Conservation (phyloP, 2,797 vertebrate genomes). For the Galaxias olidus region DNA sequence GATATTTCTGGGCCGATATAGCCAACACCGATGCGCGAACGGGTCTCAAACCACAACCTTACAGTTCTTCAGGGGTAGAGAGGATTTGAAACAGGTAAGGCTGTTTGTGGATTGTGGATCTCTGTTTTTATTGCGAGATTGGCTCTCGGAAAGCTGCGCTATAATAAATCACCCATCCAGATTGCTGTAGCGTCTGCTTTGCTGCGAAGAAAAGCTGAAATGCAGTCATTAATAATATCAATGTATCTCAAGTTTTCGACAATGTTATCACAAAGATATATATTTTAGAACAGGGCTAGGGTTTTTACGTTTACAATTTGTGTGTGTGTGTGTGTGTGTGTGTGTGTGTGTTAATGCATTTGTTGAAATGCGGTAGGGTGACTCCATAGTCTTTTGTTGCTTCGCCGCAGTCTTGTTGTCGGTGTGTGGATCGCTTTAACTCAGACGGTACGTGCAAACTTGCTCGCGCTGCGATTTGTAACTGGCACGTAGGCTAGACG, state of each 20-base stretch:
- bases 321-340: neutral
- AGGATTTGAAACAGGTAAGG: conserved; percentile 63
- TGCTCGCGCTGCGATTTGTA: conserved; percentile 66
- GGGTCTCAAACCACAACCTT: conserved; percentile 59
- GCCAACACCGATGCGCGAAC: conserved; percentile 63
- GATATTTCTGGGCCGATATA: conserved; percentile 33
- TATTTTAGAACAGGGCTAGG: too few relatives aligned
- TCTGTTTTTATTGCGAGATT: conserved; percentile 4
- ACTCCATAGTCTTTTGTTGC: conserved; percentile 42
- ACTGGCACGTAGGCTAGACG: conserved; percentile 77
- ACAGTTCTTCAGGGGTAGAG: conserved; percentile 48
- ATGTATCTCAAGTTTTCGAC: too few relatives aligned
- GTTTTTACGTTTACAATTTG: neutral
- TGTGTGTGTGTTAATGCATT: conserved; percentile 6
- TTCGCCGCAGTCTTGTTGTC: conserved; percentile 52
- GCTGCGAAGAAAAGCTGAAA: neutral
- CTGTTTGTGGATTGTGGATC: conserved; percentile 11
- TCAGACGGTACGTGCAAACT: conserved; percentile 73
- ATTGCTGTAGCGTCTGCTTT: neutral
- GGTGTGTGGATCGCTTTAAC: conserved; percentile 46
- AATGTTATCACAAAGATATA: too few relatives aligned
- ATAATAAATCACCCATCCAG: conserved; percentile 22
- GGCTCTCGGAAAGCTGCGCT: conserved; percentile 20
- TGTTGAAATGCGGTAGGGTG: conserved; percentile 24
- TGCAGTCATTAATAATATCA: neutral